Conservation (phyloP, 2,797 vertebrate species). For the Rhodeus uyekii region DNA sequence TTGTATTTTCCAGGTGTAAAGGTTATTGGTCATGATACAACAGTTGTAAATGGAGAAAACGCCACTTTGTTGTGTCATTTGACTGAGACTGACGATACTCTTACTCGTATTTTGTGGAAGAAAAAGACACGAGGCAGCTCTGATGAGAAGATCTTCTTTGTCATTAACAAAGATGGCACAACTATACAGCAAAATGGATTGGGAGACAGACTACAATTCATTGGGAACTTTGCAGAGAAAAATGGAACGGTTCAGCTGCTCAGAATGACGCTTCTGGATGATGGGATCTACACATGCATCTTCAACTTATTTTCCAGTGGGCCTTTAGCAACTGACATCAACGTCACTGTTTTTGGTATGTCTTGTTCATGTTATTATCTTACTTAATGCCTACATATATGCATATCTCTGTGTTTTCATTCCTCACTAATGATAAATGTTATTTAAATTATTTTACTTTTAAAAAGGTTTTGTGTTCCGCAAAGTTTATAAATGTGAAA, state of each 20-base stretch:
- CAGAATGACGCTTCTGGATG: not conserved
- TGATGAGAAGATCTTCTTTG: not conserved
- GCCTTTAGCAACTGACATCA: not conserved
- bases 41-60: not conserved
- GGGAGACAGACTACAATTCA: not conserved
- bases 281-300: not conserved
- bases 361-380: not conserved
- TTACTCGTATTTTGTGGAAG: not conserved
- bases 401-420: not conserved
- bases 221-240: not conserved
- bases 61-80: constrained; percentile 1
- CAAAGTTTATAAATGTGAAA: no score
- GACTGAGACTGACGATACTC: not conserved
- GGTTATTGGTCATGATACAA: not conserved
- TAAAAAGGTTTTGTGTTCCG: no score
- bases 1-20: no score
- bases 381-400: not conserved
- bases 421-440: not conserved
- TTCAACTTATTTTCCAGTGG: not conserved
- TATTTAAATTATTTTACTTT: no score
- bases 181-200: not conserved
- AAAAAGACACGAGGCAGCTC: not conserved
- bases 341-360: not conserved
- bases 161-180: fast-evolving
- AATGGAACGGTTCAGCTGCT: constrained; percentile 1